Evolutionary conservation across 2,113 vertebrate species (phyloP), one percentile per base, ranked within the genome.

Genomic region (Ciconia boyciana): DNA sequence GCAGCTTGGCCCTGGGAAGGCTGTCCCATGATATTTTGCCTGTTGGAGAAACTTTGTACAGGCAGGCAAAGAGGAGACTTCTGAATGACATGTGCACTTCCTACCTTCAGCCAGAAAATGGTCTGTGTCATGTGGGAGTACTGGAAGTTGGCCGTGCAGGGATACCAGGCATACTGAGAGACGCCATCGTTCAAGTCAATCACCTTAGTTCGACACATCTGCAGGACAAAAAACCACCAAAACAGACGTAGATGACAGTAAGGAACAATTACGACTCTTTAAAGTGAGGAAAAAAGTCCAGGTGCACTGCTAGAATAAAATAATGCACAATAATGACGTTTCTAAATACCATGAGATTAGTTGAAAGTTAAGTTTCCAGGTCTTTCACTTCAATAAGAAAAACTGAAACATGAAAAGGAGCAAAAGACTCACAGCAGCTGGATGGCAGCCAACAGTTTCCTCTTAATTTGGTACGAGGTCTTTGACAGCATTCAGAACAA

Each of bases 81-180:
- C 62, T 49, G 78, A 80, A 51, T 7, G 29, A 43, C 25, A 20
- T 1, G 16, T 31, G 28, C 10, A 16, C 25, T 31, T 78, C 98
- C 97, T 98, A 99, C 99, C 99, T 98, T 99, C 46, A 99, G 97
- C 99, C 99, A 99, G 91, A 99, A 99, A 28, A 96, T 19, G 6
- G 96, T 97, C 89, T 98, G 98, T 29, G 98, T 86, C 95, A 98
- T 96, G 94, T 98, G 98, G 66, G 95, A 96, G 54, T 98, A 93
- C 16, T 97, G 96, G 69, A 97, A 98, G 70, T 98, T 98, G 89
- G 99, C 98, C 0, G 98, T 98, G 90, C 99, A 99, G 20, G 99
- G 99, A 48, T 99, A 99, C 99, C 99, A 99, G 43, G 99, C 99
- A 0, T 99, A 99, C 95, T 99, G 99, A 48, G 99, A 99, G 83